Conservation (phyloP, 2,113 vertebrate species). For the Catagonus wagneri region DNA sequence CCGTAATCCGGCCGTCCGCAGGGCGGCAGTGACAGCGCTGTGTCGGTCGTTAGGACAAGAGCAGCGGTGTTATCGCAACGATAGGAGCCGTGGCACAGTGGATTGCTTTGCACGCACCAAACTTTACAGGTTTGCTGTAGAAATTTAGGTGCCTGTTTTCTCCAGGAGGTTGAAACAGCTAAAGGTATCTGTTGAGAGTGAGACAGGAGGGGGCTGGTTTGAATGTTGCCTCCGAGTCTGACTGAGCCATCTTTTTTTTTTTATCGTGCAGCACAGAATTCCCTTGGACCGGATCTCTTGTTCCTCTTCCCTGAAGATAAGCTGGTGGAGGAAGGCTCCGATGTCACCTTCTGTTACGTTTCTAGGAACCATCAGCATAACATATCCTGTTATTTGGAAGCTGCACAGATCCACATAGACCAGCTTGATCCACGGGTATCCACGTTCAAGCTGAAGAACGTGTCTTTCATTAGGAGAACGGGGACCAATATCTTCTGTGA, state of each 20-base stretch:
- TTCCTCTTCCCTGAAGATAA: conserved; percentile 83
- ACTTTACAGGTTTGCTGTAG: not conserved
- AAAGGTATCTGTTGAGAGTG: not conserved
- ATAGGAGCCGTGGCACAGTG: accelerated
- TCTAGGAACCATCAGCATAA: conserved; percentile 57
- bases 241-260: conserved; percentile 9
- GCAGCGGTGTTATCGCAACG: accelerated
- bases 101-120: no score
- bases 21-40: accelerated
- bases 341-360: conserved; percentile 84
- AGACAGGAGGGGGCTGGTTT: not conserved
- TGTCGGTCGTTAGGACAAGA: accelerated
- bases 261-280: conserved; percentile 75
- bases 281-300: not conserved
- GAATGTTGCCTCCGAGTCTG: not conserved
- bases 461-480: not conserved
- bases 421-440: conserved; percentile 29
- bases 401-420: not conserved
- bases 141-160: not conserved
- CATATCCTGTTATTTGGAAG: not conserved
- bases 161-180: not conserved
- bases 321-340: conserved; percentile 82
- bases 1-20: accelerated
- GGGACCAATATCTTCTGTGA: conserved; percentile 70
- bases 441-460: conserved; percentile 67